These are phyloP conservation scores for Halisarca cf. caerulea DNA, from an alignment of 37 sponge, comb jelly and placozoan genomes.

Conservation along the genomic window DNA sequence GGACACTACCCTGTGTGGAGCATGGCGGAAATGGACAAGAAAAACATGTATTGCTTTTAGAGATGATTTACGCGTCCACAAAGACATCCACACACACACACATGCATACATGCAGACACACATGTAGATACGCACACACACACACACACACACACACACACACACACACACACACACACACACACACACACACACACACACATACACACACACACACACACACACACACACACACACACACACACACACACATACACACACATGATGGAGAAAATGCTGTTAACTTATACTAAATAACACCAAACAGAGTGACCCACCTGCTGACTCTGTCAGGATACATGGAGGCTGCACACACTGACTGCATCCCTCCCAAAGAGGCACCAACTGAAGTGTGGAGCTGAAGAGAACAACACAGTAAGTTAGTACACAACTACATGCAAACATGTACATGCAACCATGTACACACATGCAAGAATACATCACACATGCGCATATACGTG, in stretches of 20 bases:
- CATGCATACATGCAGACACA: background rate
- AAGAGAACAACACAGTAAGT: background rate
- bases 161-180: no score
- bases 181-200: no score
- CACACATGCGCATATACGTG: background rate
- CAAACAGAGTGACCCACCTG: conserved; percentile 36
- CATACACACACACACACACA: background rate
- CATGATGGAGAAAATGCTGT: background rate
- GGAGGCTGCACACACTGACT: conserved; percentile 61
- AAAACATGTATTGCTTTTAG: no score
- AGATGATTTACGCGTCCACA: no score
- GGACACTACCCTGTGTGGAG: conserved; percentile 53
- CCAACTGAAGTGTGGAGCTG: conserved; percentile 75
- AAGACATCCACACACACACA: no score
- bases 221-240: background rate
- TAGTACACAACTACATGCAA: background rate
- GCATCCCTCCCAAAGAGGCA: conserved; percentile 78
- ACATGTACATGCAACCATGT: background rate
- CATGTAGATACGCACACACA: background rate
- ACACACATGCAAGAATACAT: background rate
- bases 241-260: background rate
- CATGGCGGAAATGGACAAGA: no score
- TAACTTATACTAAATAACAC: no score
- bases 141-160: background rate
- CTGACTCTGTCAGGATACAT: conserved; percentile 70